Conservation (phyloP, 2,113 vertebrate species). For the Verasper variegatus region DNA sequence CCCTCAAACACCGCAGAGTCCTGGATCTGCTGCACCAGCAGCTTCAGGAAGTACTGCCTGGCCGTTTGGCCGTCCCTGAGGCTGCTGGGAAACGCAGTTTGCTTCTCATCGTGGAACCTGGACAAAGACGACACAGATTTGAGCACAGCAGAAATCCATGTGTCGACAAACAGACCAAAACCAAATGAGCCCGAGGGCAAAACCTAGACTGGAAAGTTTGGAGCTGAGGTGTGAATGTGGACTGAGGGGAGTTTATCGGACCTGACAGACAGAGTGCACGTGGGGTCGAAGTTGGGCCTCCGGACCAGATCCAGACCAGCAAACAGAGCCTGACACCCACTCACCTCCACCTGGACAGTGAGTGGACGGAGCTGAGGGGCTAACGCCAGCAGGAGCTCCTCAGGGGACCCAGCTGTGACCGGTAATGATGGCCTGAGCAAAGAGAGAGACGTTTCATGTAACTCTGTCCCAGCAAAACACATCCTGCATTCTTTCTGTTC, state of each 20-base stretch:
- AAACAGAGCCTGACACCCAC: constrained; percentile 79
- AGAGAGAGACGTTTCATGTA: not conserved
- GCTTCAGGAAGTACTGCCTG: constrained; percentile 70
- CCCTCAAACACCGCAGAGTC: constrained; percentile 78
- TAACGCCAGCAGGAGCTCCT: constrained; percentile 58
- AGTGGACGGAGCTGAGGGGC: constrained; percentile 9
- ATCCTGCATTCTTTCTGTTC: too few species aligned
- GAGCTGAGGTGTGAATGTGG: too few species aligned
- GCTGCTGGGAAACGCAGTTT: constrained; percentile 32
- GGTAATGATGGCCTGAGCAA: constrained; percentile 29
- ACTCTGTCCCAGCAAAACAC: not conserved
- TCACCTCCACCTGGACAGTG: constrained; percentile 81
- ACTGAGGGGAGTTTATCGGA: constrained; percentile 31
- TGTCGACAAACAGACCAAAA: not conserved
- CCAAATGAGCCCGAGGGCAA: too few species aligned
- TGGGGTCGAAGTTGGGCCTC: constrained; percentile 85
- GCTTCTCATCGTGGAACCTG: constrained; percentile 54
- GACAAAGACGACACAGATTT: not conserved
- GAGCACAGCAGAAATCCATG: not conserved
- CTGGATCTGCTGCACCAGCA: constrained; percentile 75
- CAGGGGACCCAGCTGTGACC: not conserved
- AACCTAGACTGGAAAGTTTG: too few species aligned
- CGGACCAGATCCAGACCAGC: constrained; percentile 86
- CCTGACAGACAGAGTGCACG: constrained; percentile 82
- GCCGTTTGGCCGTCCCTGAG: constrained; percentile 24